Evolutionary conservation across 2,113 vertebrate genomes (phyloP), one percentile per base, ranked within the genome.

Genomic region (Salminus brasiliensis): DNA sequence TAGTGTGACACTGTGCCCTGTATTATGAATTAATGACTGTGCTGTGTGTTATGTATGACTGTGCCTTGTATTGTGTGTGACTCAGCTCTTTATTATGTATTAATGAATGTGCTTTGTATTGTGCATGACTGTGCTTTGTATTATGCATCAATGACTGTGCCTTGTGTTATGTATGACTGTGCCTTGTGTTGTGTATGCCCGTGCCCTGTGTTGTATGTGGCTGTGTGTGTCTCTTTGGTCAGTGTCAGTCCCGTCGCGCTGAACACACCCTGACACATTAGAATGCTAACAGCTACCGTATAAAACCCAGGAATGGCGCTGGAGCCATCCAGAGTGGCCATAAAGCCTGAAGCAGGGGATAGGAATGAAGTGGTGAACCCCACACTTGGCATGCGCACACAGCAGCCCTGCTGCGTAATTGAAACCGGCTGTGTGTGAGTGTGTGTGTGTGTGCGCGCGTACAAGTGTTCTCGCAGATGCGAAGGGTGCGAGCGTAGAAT

Each of bases 301-400:
- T 81, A 81, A 85, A 87, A 83, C 49, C 9, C 74, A 67, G 84
- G 80, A 85, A 85, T 79, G 85, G 78, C 55, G 78, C 83, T 74
- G 75, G 23, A 76, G 74, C 71, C 79, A 47, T 41, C 47, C 71
- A 78, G 63, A 34, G 69, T 36, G 29, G 29, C 65, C 57, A 47
- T 80, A 83, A 83, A 83, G 71, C 66, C 57, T 74, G 74, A 83
- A 83, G 34, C 72, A 69, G 59, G 45, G 73, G 81, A 63, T 59
- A 74, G 85, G 85, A 87, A 88, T 87, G 86, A 87, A 72, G 81
- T 82, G 85, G 81, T 86, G 83, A 88, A 86, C 85, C 84, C 72
- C 62, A 76, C 30, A 41, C 66, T 84, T 76, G 80, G 80, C 82
- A 45, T 59, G 23, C 39, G 69, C 60, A 74, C 65, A 79, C 65